phyloP scores from a whole-genome alignment of 2,797 vertebrate species.

The Chloroceryle amazona region DNA sequence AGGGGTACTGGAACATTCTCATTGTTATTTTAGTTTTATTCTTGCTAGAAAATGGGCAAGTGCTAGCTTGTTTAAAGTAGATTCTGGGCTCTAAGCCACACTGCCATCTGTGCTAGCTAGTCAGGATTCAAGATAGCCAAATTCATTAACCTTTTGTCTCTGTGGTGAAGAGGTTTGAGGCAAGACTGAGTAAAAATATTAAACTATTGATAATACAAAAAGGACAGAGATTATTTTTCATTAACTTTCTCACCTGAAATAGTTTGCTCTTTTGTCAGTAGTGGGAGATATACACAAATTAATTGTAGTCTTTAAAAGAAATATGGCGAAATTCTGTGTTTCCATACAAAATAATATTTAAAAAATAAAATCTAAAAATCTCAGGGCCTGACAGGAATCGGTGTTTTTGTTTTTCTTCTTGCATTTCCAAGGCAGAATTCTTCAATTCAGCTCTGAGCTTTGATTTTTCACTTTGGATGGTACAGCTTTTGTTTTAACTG shows the following conservation, averaged over 20 bases:
- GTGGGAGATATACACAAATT: background rate
- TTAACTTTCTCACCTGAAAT: background rate
- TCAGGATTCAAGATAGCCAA: background rate
- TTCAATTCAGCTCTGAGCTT: background rate
- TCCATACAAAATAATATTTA: background rate
- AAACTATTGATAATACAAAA: background rate
- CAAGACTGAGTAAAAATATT: background rate
- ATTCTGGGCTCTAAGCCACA: conserved; percentile 11
- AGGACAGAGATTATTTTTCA: background rate
- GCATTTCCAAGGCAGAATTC: background rate
- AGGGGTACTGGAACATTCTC: background rate
- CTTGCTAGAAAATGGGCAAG: background rate
- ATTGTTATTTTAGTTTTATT: background rate
- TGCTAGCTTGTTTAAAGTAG: background rate
- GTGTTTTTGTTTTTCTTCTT: background rate
- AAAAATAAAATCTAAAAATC: background rate
- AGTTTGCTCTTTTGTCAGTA: background rate
- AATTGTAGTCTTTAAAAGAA: background rate
- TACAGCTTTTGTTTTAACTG: background rate
- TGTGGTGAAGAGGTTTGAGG: background rate
- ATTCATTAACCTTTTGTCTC: conserved; percentile 5
- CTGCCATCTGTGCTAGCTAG: conserved; percentile 12
- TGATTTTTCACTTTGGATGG: conserved; percentile 16
- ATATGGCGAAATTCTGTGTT: background rate
- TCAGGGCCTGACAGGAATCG: background rate